Percentiles rank a stretch among this genome's conserved stretches.
These are phyloP conservation scores for Ganaspis sp. DNA, from an alignment of 1,140 invertebrate genomes.

Conservation along the genomic window DNA sequence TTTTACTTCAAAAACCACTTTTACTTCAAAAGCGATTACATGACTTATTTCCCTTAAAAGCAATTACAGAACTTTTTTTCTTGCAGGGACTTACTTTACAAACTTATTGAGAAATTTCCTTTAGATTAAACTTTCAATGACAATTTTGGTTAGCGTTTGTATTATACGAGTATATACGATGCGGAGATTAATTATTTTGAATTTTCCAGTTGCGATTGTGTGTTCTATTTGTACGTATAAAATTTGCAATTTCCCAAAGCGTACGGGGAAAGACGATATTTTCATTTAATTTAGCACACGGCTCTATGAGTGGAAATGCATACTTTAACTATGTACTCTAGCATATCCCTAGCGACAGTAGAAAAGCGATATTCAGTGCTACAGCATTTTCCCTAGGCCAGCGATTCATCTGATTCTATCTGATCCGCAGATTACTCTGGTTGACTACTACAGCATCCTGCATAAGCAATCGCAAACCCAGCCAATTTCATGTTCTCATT, in stretches of 20 bases:
- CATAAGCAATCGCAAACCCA: slow-evolving; percentile 16
- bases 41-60: too few species aligned
- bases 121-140: too few species aligned
- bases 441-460: slow-evolving; percentile 5
- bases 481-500: slow-evolving; percentile 22
- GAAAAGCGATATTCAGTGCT: slow-evolving; percentile 20
- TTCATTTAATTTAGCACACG: slow-evolving; percentile 11
- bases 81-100: too few species aligned
- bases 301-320: neutral
- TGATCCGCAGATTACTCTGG: slow-evolving; percentile 28
- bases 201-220: neutral
- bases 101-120: too few species aligned
- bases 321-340: neutral
- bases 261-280: neutral
- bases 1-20: too few species aligned
- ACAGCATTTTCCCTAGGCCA: slow-evolving; percentile 16
- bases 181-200: too few species aligned
- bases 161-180: too few species aligned
- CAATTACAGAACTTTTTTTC: too few species aligned
- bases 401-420: slow-evolving; percentile 26
- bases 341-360: slow-evolving; percentile 9
- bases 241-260: neutral
- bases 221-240: neutral
- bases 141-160: too few species aligned
- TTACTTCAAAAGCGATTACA: too few species aligned